A percentile compares a stretch with the other conserved stretches of the same genome.
These are phyloP conservation scores for Sweltsa coloradensis DNA, from an alignment of 1,140 invertebrate species.

Conservation along the genomic window DNA sequence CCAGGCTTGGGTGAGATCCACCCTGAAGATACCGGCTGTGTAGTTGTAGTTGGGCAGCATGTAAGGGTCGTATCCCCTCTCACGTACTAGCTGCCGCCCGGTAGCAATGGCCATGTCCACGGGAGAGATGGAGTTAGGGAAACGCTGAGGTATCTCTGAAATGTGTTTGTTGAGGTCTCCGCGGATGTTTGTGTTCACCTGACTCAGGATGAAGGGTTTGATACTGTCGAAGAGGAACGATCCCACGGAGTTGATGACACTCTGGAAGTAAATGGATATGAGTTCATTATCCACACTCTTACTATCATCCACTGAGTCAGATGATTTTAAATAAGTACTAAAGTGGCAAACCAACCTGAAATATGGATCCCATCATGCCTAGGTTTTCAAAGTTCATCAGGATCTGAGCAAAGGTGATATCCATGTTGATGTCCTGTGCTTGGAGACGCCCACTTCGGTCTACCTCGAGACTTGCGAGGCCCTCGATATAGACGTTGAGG, in stretches of 20 bases:
- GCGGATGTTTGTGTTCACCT: slow-evolving; percentile 53
- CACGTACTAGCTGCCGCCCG: slow-evolving; percentile 51
- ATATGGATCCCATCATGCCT: slow-evolving; percentile 56
- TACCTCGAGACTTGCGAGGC: slow-evolving; percentile 52
- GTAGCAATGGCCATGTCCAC: slow-evolving; percentile 68
- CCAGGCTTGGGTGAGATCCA: slow-evolving; percentile 58
- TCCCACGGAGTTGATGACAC: slow-evolving; percentile 64
- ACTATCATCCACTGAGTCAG: too few species aligned
- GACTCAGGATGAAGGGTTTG: slow-evolving; percentile 65
- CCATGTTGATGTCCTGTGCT: slow-evolving; percentile 64
- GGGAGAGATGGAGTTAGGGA: slow-evolving; percentile 75
- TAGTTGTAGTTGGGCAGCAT: slow-evolving; percentile 54
- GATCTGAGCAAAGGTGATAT: slow-evolving; percentile 64
- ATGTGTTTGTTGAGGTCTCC: slow-evolving; percentile 24
- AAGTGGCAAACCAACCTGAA: slow-evolving; percentile 37
- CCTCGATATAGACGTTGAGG: slow-evolving; percentile 48
- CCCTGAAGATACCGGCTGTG: slow-evolving; percentile 48
- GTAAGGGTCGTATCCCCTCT: slow-evolving; percentile 60
- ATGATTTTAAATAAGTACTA: too few species aligned
- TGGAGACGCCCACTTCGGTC: slow-evolving; percentile 57
- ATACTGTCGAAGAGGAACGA: slow-evolving; percentile 73
- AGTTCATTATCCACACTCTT: neutral
- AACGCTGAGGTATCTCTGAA: slow-evolving; percentile 47
- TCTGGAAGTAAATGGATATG: slow-evolving; percentile 21
- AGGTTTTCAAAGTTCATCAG: slow-evolving; percentile 69